Percentiles rank a stretch among this genome's conserved stretches.
phyloP scores from a whole-genome alignment of 2,113 vertebrate genomes.

The Malurus melanocephalus region DNA sequence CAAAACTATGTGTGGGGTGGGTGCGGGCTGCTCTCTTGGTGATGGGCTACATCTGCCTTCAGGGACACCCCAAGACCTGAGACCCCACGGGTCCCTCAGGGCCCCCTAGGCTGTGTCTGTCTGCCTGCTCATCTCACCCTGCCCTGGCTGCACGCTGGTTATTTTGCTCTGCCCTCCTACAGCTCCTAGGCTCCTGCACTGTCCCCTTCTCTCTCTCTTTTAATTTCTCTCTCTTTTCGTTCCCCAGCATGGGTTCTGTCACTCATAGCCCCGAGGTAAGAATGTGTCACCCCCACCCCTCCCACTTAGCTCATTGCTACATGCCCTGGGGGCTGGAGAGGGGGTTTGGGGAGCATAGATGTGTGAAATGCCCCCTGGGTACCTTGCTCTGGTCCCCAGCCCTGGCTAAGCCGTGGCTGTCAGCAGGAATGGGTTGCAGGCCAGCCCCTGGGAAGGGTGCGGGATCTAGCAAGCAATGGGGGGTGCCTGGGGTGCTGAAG shows the following conservation, averaged over 20 bases:
- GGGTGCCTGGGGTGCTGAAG: neutral
- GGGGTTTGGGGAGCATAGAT: neutral
- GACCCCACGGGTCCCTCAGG: neutral
- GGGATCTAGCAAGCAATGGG: neutral
- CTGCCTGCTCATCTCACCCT: neutral
- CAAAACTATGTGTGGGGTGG: neutral
- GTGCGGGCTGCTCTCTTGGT: neutral
- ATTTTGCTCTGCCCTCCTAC: neutral
- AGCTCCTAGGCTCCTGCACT: constrained; percentile 11
- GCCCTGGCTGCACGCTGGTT: neutral
- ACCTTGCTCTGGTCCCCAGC: neutral
- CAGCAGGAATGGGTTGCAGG: neutral
- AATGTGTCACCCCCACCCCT: constrained; percentile 29
- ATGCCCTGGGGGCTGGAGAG: neutral
- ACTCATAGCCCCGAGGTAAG: constrained; percentile 75
- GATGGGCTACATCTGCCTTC: neutral
- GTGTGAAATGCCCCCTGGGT: neutral
- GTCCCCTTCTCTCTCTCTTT: constrained; percentile 52
- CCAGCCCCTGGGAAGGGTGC: neutral
- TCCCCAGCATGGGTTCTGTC: constrained; percentile 76
- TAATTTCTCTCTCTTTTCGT: constrained; percentile 70
- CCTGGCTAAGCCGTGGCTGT: neutral
- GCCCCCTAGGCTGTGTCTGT: neutral
- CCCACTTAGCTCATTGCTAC: constrained; percentile 19
- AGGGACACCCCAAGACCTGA: neutral